phyloP scores from a whole-genome alignment of 2,113 vertebrate genomes.

The Brachyhypopomus gauderio region DNA sequence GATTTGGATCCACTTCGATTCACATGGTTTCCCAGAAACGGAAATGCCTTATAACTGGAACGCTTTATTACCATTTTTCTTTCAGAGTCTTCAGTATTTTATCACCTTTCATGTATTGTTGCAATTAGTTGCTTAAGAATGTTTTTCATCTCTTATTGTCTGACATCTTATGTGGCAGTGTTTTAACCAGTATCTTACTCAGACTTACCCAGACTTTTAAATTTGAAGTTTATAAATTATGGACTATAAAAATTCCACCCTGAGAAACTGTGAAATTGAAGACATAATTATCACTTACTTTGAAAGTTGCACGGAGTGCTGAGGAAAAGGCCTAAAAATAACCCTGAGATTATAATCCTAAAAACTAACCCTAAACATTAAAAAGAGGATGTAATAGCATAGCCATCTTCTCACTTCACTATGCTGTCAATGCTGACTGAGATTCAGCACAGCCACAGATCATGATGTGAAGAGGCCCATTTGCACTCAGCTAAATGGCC shows the following conservation, averaged over 20 bases:
- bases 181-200: not conserved
- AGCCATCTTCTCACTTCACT: not conserved
- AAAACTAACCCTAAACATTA: too few relatives aligned
- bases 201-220: not conserved
- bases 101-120: not conserved
- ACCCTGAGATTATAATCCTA: too few relatives aligned
- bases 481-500: not conserved
- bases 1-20: too few relatives aligned
- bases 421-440: conserved; percentile 4
- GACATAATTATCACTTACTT: conserved; percentile 10
- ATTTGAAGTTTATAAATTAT: not conserved
- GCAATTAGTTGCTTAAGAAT: not conserved
- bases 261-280: not conserved
- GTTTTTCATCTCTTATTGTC: not conserved
- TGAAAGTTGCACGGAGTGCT: not conserved
- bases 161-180: not conserved
- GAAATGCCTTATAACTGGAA: not conserved
- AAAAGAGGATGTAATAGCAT: not conserved
- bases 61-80: not conserved
- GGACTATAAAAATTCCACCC: not conserved
- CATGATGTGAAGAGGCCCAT: not conserved
- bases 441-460: not conserved
- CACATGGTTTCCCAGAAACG: too few relatives aligned
- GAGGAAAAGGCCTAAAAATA: not conserved
- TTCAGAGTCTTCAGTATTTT: not conserved